Percentiles rank a stretch among this genome's conserved stretches.
phyloP scores from a whole-genome alignment of 2,888 invertebrate genomes.

The Nomada lathburiana region DNA sequence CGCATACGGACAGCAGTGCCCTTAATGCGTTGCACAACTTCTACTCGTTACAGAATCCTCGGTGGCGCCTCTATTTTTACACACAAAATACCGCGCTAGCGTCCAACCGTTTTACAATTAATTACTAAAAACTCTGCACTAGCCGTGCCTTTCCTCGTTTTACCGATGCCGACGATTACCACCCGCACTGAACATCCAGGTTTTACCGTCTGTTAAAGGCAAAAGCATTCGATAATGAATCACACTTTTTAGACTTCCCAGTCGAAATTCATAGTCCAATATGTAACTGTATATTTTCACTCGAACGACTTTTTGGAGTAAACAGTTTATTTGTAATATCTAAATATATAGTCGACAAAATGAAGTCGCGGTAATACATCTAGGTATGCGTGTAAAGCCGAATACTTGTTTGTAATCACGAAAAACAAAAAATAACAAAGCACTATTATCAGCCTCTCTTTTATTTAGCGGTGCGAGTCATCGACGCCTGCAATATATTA shows the following conservation, averaged over 20 bases:
- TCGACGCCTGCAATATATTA: constrained; percentile 11
- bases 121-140: constrained; percentile 48
- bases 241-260: neutral
- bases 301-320: too few relatives aligned
- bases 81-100: constrained; percentile 26
- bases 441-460: too few relatives aligned
- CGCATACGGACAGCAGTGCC: constrained; percentile 57
- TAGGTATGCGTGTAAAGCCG: too few relatives aligned
- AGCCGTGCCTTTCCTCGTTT: neutral
- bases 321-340: too few relatives aligned
- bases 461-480: too few relatives aligned
- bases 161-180: constrained; percentile 35
- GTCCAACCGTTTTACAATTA: constrained; percentile 54
- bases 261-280: neutral
- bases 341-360: too few relatives aligned
- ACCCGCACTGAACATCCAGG: constrained; percentile 48
- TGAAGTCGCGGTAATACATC: too few relatives aligned
- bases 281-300: too few relatives aligned
- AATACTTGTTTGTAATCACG: too few relatives aligned
- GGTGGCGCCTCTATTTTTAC: constrained; percentile 68
- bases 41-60: constrained; percentile 58
- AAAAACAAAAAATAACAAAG: too few relatives aligned
- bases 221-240: neutral
- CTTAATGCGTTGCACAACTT: constrained; percentile 65
- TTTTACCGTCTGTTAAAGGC: constrained; percentile 17